Evolutionary conservation across 2,888 invertebrate species (phyloP).

Genomic region (Tetragonisca angustula): DNA sequence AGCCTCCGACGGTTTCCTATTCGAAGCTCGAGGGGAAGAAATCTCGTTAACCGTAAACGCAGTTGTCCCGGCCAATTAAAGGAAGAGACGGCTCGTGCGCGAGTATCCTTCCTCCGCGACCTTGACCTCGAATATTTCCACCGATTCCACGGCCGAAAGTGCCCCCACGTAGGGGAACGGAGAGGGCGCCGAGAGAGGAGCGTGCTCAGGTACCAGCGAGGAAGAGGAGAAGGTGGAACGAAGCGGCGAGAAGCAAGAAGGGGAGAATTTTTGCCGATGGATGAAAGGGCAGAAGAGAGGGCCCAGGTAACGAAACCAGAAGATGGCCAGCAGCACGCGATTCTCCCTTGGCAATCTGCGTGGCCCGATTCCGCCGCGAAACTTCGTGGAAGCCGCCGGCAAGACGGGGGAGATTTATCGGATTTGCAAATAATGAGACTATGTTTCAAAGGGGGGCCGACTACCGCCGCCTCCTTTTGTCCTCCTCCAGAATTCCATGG

Average conservation of each 20-base stretch:
- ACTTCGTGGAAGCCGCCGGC: constrained; percentile 49
- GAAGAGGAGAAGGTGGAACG: constrained; percentile 7
- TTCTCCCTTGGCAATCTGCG: constrained; percentile 53
- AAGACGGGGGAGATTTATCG: constrained; percentile 54
- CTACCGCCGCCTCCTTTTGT: constrained; percentile 29
- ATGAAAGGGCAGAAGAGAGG: constrained; percentile 65
- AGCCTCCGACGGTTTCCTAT: too few species aligned
- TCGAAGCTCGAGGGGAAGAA: neutral
- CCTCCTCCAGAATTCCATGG: constrained; percentile 20
- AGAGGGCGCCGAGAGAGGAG: constrained; percentile 14
- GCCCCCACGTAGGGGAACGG: constrained; percentile 2
- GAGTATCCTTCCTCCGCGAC: constrained; percentile 17
- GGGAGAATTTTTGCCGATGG: constrained; percentile 54
- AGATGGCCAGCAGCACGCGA: constrained; percentile 67
- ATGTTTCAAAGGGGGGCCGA: constrained; percentile 56
- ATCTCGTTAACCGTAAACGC: neutral
- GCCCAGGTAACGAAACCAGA: constrained; percentile 57
- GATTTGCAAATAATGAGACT: constrained; percentile 67
- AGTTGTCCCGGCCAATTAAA: neutral
- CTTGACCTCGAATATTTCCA: constrained; percentile 53
- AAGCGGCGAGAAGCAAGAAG: constrained; percentile 26
- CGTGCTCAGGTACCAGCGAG: constrained; percentile 54
- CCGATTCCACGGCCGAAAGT: constrained; percentile 26
- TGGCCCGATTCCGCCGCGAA: constrained; percentile 49
- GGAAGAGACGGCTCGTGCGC: neutral